Conservation (phyloP, 2,113 vertebrate genomes). For the Amblyopsis rosae region DNA sequence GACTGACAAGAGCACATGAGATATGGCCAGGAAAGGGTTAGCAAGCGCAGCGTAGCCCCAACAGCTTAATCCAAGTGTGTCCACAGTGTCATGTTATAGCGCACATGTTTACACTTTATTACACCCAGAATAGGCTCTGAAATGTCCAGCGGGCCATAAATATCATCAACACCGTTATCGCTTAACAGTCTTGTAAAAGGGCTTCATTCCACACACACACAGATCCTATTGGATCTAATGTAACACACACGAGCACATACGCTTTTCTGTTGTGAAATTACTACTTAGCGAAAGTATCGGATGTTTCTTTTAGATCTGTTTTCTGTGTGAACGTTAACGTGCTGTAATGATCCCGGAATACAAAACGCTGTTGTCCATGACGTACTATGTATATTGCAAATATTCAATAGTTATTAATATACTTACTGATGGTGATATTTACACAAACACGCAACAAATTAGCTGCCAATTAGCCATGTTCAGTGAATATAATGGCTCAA, state of each 20-base stretch:
- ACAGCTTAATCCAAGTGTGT: conserved; percentile 66
- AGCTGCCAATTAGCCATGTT: too few species aligned
- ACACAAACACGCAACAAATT: too few species aligned
- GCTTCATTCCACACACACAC: background rate
- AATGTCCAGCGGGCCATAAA: conserved; percentile 44
- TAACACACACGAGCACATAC: too few species aligned
- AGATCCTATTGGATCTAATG: background rate
- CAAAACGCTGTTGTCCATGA: too few species aligned
- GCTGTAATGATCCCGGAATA: too few species aligned
- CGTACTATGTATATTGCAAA: too few species aligned
- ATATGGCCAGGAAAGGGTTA: conserved; percentile 57
- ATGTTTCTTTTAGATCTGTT: too few species aligned
- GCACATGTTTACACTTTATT: conserved; percentile 48
- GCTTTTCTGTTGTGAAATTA: too few species aligned
- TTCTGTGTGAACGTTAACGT: too few species aligned
- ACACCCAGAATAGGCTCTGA: conserved; percentile 24
- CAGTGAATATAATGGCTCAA: background rate
- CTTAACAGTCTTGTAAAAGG: background rate
- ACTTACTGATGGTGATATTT: too few species aligned
- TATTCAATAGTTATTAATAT: too few species aligned
- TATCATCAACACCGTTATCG: conserved; percentile 21
- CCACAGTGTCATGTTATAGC: conserved; percentile 53
- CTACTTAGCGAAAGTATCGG: too few species aligned
- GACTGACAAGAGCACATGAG: conserved; percentile 66
- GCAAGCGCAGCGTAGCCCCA: conserved; percentile 61